Evolutionary conservation across 2,888 invertebrate species (phyloP), one percentile per base, ranked within the genome.

Genomic region (Drosophila meridionalis): DNA sequence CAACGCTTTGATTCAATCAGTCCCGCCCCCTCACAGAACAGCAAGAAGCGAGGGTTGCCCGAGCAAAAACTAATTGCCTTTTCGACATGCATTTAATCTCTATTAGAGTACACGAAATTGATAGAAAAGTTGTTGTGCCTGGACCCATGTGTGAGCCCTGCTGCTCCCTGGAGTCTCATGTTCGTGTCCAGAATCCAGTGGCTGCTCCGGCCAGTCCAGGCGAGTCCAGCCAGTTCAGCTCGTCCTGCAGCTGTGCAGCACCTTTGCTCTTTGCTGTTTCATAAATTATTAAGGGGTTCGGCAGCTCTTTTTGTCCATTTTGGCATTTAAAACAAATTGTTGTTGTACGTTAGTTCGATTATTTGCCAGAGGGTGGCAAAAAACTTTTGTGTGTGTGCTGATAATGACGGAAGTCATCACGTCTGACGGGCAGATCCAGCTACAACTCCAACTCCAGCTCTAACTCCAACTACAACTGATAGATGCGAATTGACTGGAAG

Each of bases 31-130:
- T 34, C 34, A 7, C 14, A 14, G 28, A 45, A n/a, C 43, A 42
- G 38, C 53, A 57, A 40, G 56, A 32, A 32, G 9, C 56, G 68
- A 67, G 69, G 77, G 83, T 73, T 69, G 68, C 43, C 50, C 71
- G 36, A 50, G 69, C 83, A 80, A 73, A 86, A 85, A 83, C 92
- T 92, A 92, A 92, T 92, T 92, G 91, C 91, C 91, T 92, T 91
- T 89, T 91, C 91, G 92, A 91, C 92, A 92, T 92, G 87, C 91
- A 91, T 91, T 92, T 92, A 92, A 92, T 92, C 91, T 91, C 91
- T 92, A 91, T 91, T 92, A 91, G 89, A 78, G 69, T 65, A 73
- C 69, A 74, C 81, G 48, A 75, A 80, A 81, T 76, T 87, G 84
- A 84, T 86, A 80, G 80, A 82, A 89, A 85, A 86, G 47, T 89